Base-by-base conservation (phyloP, 2,888 invertebrate genomes). In the Caradrina kadenii region DNA sequence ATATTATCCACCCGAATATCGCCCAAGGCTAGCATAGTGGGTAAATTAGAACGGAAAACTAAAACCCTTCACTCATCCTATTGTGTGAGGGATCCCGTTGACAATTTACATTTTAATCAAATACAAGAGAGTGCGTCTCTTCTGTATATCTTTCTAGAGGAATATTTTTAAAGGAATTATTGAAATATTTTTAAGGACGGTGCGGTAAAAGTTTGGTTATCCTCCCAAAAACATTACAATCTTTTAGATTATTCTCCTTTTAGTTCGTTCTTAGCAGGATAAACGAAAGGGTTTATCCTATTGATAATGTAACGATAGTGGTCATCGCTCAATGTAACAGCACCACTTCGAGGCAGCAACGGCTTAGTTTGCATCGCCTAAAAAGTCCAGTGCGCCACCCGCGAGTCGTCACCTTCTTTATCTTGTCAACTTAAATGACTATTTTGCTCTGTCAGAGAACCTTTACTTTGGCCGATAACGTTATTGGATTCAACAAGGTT, bases 41-140 rank as follows among this genome's bases (percentile, higher is more conserved):
- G 58, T 45, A 60, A 60, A 72, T 67, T 67, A 60, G 68, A 77
- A 73, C 45, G 45, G 69, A 60, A 66, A 79, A 65, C 53, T 66
- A 65, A 59, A 68, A 73, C 52, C 54, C 49, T 72, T 73, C 21
- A 22, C 26, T 50, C 53, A 53, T 60, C 17, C 45, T 67, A 73
- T 70, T 76, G 77, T 74, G 62, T 26, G 48, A 52, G 35, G 75
- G 55, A 60, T 76, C 50, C 73, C 66, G 63, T 55, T 58, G 62
- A 75, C 74, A 73, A 89, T 89, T 89, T 89, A 84, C 86, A 89
- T 89, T 90, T 89, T 87, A 87, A 89, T 89, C 81, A 88, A 89
- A 88, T 81, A 81, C 69, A 68, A 71, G 69, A 61, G 68, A 56
- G 15, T 63, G 62, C 42, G 66, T 66, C 59, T 73, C 70, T 69